These are phyloP conservation scores for silkworm (Bombyx mori) DNA, from an alignment of 1,140 invertebrate genomes.

Conservation along the genomic window DNA sequence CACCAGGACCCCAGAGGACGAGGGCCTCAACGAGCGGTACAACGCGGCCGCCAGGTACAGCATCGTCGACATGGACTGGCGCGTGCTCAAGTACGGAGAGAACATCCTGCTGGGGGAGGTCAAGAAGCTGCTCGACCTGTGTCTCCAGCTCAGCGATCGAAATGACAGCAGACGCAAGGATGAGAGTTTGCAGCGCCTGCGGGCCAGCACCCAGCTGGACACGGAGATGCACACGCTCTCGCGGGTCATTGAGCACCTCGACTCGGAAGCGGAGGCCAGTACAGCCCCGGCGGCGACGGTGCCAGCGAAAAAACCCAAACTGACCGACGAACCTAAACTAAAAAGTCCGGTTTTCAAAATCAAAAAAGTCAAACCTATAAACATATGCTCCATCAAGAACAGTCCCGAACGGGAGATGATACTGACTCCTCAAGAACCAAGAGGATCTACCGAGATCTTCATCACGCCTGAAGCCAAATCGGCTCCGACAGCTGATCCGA, in stretches of 20 bases:
- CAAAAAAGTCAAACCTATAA: conserved; percentile 53
- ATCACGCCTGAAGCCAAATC: conserved; percentile 16
- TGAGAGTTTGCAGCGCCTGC: conserved; percentile 28
- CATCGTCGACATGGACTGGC: conserved; percentile 63
- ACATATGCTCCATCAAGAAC: conserved; percentile 26
- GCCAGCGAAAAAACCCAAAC: conserved; percentile 26
- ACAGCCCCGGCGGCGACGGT: conserved; percentile 23
- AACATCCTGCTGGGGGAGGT: conserved; percentile 62
- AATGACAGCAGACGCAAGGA: conserved; percentile 40
- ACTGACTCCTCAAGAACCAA: conserved; percentile 20
- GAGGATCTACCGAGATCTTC: conserved; percentile 23
- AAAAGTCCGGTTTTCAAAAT: conserved; percentile 50
- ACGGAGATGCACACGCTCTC: conserved; percentile 57
- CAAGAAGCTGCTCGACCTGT: conserved; percentile 54
- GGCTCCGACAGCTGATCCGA: conserved; percentile 12
- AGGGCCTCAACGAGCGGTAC: conserved; percentile 47
- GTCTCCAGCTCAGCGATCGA: conserved; percentile 35
- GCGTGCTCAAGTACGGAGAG: conserved; percentile 64
- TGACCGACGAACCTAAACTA: conserved; percentile 26
- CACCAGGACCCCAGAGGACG: conserved; percentile 29
- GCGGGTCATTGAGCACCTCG: conserved; percentile 54
- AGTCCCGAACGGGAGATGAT: conserved; percentile 19
- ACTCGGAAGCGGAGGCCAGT: conserved; percentile 38
- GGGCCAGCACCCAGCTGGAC: conserved; percentile 50
- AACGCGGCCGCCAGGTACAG: conserved; percentile 53